A percentile compares a stretch with the other conserved stretches of the same genome.
Evolutionary conservation across 1,140 invertebrate genomes (phyloP).

Genomic region (Globodera ellingtonae): DNA sequence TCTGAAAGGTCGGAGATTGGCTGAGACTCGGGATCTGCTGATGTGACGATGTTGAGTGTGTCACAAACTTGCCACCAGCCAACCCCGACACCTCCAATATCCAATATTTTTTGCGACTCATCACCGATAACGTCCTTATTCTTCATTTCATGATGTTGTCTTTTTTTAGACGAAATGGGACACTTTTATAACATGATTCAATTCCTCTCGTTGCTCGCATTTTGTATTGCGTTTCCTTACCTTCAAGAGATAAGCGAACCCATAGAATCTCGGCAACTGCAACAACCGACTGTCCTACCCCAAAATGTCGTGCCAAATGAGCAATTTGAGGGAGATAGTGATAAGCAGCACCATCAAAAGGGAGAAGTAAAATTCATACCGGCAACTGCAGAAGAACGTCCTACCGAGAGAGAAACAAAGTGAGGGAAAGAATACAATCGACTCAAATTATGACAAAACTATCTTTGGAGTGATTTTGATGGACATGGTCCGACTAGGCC

Average conservation of each 20-base stretch:
- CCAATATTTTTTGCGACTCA: too few species aligned
- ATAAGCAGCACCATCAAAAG: background rate
- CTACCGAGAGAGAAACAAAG: background rate
- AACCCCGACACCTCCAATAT: too few species aligned
- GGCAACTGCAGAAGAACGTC: background rate
- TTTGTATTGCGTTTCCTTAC: background rate
- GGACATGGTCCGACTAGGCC: too few species aligned
- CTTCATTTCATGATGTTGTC: too few species aligned
- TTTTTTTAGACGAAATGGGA: too few species aligned
- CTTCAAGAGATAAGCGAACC: background rate
- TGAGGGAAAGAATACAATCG: background rate
- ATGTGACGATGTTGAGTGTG: too few species aligned
- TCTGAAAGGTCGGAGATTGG: too few species aligned
- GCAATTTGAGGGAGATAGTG: background rate
- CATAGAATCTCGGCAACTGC: background rate
- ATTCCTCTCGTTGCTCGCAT: background rate
- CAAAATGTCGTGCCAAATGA: background rate
- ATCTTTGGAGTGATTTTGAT: background rate
- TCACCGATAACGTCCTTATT: too few species aligned
- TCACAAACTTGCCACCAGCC: too few species aligned
- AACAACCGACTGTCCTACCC: background rate
- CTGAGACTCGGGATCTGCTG: too few species aligned
- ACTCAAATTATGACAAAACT: too few species aligned
- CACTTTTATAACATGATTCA: too few species aligned
- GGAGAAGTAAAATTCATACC: background rate